Evolutionary conservation across 1,140 invertebrate genomes (phyloP), one percentile per base, ranked within the genome.

Genomic region (Anoplolepis gracilipes): DNA sequence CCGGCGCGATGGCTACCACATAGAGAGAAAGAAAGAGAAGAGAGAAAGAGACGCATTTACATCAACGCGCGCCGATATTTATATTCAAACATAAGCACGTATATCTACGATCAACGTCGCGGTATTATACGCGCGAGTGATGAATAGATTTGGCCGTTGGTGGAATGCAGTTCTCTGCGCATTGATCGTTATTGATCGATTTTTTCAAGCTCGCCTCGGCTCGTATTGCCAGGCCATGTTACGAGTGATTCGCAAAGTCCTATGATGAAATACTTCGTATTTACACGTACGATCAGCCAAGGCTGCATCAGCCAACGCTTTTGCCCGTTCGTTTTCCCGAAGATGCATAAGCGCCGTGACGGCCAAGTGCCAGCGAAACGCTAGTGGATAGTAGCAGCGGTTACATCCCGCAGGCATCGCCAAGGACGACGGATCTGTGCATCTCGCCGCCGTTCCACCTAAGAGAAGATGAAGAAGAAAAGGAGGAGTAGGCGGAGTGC

Each of bases 111-210:
- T 61, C 84, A 65, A 39, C 70, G 69, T 49, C 70, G 67, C 61
- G 76, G 33, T 42, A 65, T 55, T 84, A 36, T 25, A 62, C 62
- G 81, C 84, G 70, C 79, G 78, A 72, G 87, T 94, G 92, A 94
- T 93, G 92, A 94, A 94, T 94, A 92, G 91, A 82, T 92, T 92
- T 78, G 91, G 85, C 85, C 89, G 88, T 84, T 77, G 73, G 61
- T 89, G 93, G 93, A 94, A 94, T 93, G 93, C 91, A 84, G 90
- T 90, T 89, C 84, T 75, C 81, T 72, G 86, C 49, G 81, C 92
- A 93, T 94, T 90, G 93, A 93, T n/a, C 90, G 88, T 91, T 92
- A 93, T 93, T 92, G 92, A 88, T 76, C 61, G 88, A 90, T 90
- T 89, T 89, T 92, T 90, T 53, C 53, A 53, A 13, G 19, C 39